Base-by-base conservation (phyloP, 2,797 vertebrate genomes). In the Sparidentex hasta region DNA sequence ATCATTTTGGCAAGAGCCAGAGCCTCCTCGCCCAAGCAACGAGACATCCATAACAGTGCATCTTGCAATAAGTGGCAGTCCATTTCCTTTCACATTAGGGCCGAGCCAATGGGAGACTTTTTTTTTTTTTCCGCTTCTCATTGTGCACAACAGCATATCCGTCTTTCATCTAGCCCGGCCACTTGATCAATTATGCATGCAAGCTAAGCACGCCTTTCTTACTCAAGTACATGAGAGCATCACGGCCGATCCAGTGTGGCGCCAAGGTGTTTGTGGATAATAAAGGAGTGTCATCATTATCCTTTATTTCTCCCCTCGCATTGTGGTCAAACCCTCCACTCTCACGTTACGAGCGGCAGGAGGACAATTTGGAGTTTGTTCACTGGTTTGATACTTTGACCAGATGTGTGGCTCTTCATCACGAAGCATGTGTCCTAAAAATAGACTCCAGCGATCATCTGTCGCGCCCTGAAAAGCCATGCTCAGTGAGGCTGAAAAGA, bases 51-150 rank as follows among this genome's bases (percentile, higher is more conserved):
- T 89, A 90, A 90, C 55, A 52, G 80, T 65, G 48, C 90, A 81
- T 88, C 87, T 75, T 75, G 64, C 46, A n/a, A 77, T 93, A 92
- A 94, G 91, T 92, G 89, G 87, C 84, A 82, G 90, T 84, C 90
- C 89, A 93, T 94, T 94, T 94, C 92, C 93, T 91, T 75, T 85
- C 82, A 71, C 92, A 93, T 93, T 89, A 92, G 71, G 52, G 68
- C 77, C 71, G 41, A 44, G 77, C 78, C 64, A 76, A 83, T 86
- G 75, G 83, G 70, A 89, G 90, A 80, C 33, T 1, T 62, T 65
- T 80, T 70, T 74, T 67, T 52, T 27, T 66, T 72, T 82, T 77
- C 77, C 50, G 7, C 78, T 86, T 88, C 85, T 92, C 82, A 76
- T 82, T 78, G 81, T 67, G 59, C 75, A 76, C 78, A 90, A 85